A percentile compares a stretch with the other conserved stretches of the same genome.
These are phyloP conservation scores for Apogon hyalosoma DNA, from an alignment of 2,797 vertebrate genomes.

Conservation along the genomic window DNA sequence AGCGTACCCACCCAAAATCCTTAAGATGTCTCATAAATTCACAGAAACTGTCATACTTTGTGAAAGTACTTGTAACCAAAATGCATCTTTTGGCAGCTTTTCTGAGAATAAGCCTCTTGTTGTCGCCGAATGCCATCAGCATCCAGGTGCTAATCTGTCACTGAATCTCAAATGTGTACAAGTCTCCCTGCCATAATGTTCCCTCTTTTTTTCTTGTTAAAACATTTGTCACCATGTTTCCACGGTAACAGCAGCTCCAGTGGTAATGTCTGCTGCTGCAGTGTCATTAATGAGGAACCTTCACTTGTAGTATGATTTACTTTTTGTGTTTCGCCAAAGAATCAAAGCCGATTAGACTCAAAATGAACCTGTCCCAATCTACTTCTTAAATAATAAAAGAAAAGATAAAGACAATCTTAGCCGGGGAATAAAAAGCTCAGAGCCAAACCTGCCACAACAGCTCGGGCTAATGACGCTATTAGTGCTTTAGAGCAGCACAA, in stretches of 20 bases:
- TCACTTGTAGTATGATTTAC: slow-evolving; percentile 9
- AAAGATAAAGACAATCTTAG: slow-evolving; percentile 45
- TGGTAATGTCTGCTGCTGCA: slow-evolving; percentile 10
- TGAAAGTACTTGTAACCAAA: too few species aligned
- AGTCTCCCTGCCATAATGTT: neutral
- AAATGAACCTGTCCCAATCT: slow-evolving; percentile 52
- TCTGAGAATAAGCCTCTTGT: neutral
- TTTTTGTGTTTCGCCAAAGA: slow-evolving; percentile 19
- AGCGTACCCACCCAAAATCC: neutral
- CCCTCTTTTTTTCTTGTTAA: neutral
- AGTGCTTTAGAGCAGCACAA: slow-evolving; percentile 69
- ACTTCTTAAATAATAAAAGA: slow-evolving; percentile 53
- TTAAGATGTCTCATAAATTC: too few species aligned
- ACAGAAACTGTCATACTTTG: too few species aligned
- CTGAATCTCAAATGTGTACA: slow-evolving; percentile 13
- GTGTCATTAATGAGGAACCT: slow-evolving; percentile 15
- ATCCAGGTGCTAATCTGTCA: slow-evolving; percentile 10
- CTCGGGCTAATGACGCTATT: slow-evolving; percentile 82
- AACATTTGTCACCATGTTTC: slow-evolving; percentile 32
- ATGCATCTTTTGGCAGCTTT: neutral
- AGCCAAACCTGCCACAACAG: slow-evolving; percentile 67
- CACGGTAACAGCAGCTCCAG: slow-evolving; percentile 47
- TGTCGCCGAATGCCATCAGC: neutral
- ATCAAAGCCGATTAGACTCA: slow-evolving; percentile 51
- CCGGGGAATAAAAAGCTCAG: slow-evolving; percentile 58